These are phyloP conservation scores for Hyles euphorbiae DNA, from an alignment of 1,140 invertebrate species.

Conservation along the genomic window DNA sequence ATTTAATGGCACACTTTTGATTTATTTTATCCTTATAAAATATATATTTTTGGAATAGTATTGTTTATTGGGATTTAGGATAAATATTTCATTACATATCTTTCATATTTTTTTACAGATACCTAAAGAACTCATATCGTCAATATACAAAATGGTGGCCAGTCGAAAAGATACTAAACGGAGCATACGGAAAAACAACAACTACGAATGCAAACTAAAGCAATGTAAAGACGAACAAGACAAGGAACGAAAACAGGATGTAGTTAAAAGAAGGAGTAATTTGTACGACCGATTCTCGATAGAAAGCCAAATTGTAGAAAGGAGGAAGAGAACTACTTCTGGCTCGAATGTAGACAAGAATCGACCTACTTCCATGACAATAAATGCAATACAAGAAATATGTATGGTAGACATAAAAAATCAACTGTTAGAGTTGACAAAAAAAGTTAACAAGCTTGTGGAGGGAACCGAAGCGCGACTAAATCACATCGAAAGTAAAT, in stretches of 20 bases:
- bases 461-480: conserved; percentile 55
- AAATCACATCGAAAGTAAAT: conserved; percentile 50
- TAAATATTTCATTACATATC: no score
- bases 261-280: conserved; percentile 62
- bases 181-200: conserved; percentile 68
- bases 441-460: conserved; percentile 58
- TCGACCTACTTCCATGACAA: conserved; percentile 50
- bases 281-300: conserved; percentile 59
- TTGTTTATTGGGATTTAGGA: no score
- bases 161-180: conserved; percentile 78
- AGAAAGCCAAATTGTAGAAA: conserved; percentile 56
- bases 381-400: conserved; percentile 65
- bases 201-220: conserved; percentile 62
- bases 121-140: conserved; percentile 83
- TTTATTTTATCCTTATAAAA: no score
- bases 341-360: conserved; percentile 43
- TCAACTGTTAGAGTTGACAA: conserved; percentile 54
- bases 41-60: no score
- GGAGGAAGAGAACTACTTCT: conserved; percentile 55
- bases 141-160: conserved; percentile 83
- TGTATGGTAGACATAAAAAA: conserved; percentile 66
- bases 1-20: no score
- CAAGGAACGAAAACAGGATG: conserved; percentile 27
- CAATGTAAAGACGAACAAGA: conserved; percentile 49
- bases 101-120: conserved; percentile 61